Evolutionary conservation across 2,113 vertebrate species (phyloP).

Genomic region (Etia nguti): DNA sequence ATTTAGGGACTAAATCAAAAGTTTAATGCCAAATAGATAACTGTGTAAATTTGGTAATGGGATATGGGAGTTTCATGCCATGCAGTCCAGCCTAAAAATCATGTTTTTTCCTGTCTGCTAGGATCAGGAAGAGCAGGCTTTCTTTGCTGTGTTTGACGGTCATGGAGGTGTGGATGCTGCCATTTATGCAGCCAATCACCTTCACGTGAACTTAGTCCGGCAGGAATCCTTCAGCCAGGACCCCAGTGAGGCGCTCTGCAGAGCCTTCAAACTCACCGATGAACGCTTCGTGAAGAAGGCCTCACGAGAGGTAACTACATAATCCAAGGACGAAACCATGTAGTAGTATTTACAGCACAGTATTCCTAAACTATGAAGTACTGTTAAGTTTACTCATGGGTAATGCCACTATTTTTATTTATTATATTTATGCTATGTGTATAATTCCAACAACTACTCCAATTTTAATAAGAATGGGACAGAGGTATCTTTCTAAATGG

Average conservation of each 20-base stretch:
- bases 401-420: background rate
- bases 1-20: background rate
- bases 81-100: background rate
- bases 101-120: conserved; percentile 26
- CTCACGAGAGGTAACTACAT: conserved; percentile 81
- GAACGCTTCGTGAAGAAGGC: conserved; percentile 94
- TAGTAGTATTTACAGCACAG: background rate
- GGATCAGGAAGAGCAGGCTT: conserved; percentile 98
- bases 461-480: background rate
- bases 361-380: background rate
- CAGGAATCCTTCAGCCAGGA: conserved; percentile 90
- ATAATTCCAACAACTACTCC: background rate
- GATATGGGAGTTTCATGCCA: background rate
- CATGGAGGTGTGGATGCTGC: conserved; percentile 96
- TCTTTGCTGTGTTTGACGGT: conserved; percentile 95
- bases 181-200: conserved; percentile 92
- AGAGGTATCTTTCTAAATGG: background rate
- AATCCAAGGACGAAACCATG: background rate
- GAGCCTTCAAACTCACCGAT: conserved; percentile 88
- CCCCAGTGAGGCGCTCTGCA: conserved; percentile 83
- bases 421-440: background rate
- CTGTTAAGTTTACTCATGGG: background rate
- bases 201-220: conserved; percentile 90
- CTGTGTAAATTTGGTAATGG: background rate
- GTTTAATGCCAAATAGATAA: background rate